Evolutionary conservation across 2,797 vertebrate species (phyloP), one percentile per base, ranked within the genome.

Genomic region (Sebastes taczanowskii): DNA sequence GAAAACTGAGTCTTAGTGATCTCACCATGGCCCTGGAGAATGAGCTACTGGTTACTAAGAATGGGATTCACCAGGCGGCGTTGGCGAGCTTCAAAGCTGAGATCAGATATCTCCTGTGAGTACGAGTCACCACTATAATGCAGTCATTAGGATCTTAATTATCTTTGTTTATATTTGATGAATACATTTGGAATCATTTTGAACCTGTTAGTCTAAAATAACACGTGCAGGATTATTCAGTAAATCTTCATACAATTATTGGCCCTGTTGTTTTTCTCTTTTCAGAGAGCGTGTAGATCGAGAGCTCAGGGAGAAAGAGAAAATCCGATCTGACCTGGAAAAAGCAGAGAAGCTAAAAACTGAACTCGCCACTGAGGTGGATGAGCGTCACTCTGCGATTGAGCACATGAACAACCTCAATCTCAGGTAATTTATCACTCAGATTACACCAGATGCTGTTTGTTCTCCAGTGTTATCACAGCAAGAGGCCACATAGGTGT

Each of bases 91-190:
- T 99, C 91, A 99, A 97, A 91, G 95, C 94, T 0, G 98, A 99
- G 95, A 99, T 99, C 91, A 95, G 97, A 70, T 93, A 97, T 86
- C 94, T 98, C 63, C 78, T 98, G 98, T 99, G 91, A 98, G 98
- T 97, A 60, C 2, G 62, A 55, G 11, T 70, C 62, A 22, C 6
- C 5, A 2, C 4, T 23, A 0, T 23, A 23, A 60, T 32, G 30
- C 71, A 34, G 49, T 6, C 34, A 20, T 53, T 71, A 3, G 53
- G 3, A 29, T 52, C 23, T 22, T 32, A 29, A 55, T 59, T 4
- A 22, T 2, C 5, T 38, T 30, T 65, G 22, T 67, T 70, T 27
- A 46, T 38, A 38, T 61, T 35, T 14, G 22, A 22, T 56, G 7
- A 32, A 62, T 22, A 13, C 25, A n/a, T 72, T 35, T 29, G 7